A percentile compares a stretch with the other conserved stretches of the same genome.
Evolutionary conservation across 92 coral and sea anemone species (phyloP).

Genomic region (Isaurus tuberculatus): DNA sequence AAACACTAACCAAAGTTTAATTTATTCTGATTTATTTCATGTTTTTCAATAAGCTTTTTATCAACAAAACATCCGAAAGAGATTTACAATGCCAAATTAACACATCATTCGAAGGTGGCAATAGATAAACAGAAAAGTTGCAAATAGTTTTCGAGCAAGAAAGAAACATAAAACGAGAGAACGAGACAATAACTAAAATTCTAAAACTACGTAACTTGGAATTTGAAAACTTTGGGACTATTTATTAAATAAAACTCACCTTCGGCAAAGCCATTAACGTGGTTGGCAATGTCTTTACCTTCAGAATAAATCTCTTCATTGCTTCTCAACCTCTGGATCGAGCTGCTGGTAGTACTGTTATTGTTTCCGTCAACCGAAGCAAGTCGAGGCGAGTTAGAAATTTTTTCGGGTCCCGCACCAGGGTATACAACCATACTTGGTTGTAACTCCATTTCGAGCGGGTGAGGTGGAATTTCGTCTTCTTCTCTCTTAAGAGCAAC

Average conservation of each 20-base stretch:
- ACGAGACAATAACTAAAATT: background rate
- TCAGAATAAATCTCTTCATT: constrained; percentile 32
- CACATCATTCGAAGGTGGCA: constrained; percentile 41
- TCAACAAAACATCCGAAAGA: constrained; percentile 30
- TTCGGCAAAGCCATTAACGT: constrained; percentile 30
- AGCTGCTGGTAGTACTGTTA: background rate
- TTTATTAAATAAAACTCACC: background rate
- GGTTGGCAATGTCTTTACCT: constrained; percentile 4
- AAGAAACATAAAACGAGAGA: background rate
- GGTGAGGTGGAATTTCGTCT: constrained; percentile 68
- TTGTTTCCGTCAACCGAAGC: constrained; percentile 41
- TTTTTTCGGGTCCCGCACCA: constrained; percentile 9
- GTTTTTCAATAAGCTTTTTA: constrained; percentile 7
- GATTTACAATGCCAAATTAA: constrained; percentile 31
- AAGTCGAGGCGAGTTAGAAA: background rate
- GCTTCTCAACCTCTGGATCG: constrained; percentile 19
- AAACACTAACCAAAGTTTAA: constrained; percentile 1
- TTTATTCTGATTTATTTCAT: constrained; percentile 41
- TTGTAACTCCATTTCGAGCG: constrained; percentile 17
- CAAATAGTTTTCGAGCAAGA: constrained; percentile 15
- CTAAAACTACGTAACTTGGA: background rate
- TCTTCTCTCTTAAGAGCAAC: constrained; percentile 94
- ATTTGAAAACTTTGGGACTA: background rate
- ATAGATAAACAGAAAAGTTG: constrained; percentile 17
- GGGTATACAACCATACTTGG: constrained; percentile 35